These are phyloP conservation scores for Aproaerema taeniolella DNA, from an alignment of 2,888 invertebrate species.

Conservation along the genomic window DNA sequence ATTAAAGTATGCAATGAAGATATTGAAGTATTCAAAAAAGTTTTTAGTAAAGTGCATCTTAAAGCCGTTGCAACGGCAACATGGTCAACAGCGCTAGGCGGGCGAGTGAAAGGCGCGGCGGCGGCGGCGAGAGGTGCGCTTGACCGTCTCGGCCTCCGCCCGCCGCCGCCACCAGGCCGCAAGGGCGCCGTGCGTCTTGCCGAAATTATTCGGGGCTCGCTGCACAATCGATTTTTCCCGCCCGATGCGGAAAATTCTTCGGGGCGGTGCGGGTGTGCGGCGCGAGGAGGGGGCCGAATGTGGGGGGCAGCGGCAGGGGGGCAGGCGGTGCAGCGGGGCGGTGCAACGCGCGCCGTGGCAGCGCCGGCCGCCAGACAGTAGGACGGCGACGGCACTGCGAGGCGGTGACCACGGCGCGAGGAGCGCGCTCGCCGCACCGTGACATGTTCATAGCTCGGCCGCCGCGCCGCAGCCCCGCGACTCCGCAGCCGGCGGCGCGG, in stretches of 20 bases:
- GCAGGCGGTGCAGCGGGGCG: constrained; percentile 75
- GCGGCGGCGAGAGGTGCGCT: constrained; percentile 36
- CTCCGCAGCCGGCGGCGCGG: constrained; percentile 71
- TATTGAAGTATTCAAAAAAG: no score
- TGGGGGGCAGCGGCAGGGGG: constrained; percentile 56
- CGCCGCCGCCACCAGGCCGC: constrained; percentile 43
- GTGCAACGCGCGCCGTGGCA: constrained; percentile 72
- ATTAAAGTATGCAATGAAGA: no score
- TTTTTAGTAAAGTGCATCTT: no score
- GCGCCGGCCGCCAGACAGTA: constrained; percentile 70
- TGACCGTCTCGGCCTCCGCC: constrained; percentile 45
- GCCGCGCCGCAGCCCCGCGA: constrained; percentile 63
- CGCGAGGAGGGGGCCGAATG: constrained; percentile 44
- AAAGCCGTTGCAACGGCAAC: no score
- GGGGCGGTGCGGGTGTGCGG: constrained; percentile 69
- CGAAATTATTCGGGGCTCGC: constrained; percentile 76
- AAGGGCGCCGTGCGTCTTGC: constrained; percentile 77
- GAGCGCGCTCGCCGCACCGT: constrained; percentile 73
- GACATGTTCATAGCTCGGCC: constrained; percentile 67
- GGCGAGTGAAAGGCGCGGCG: constrained; percentile 37
- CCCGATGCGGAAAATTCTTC: constrained; percentile 77
- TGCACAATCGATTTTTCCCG: constrained; percentile 78
- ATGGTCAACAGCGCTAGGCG: background rate
- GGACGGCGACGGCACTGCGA: constrained; percentile 76
- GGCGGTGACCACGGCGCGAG: constrained; percentile 74